Evolutionary conservation across 2,888 invertebrate genomes (phyloP), one percentile per base, ranked within the genome.

Genomic region (Amblyjoppa fuscipennis): DNA sequence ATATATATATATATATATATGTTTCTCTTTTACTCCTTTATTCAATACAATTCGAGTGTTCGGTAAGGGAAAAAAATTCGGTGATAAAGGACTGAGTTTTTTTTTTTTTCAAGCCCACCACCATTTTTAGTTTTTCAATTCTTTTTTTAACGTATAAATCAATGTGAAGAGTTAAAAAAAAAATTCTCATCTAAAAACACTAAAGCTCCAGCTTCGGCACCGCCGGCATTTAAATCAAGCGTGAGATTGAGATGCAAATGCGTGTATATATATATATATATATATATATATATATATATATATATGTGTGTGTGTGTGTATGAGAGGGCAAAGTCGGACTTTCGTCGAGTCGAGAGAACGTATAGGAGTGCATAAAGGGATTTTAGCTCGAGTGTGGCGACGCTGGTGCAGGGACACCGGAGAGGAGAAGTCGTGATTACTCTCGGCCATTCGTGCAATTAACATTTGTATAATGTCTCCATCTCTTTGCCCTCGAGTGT

Each of bases 401-500:
- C 34, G 76, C 16, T 59, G 56, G 56, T 68, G 71, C 53, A 68
- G 79, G 28, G 34, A 4, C 61, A 74, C 7, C 31, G 82, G 79
- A 71, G 88, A 84, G 86, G 77, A 81, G 76, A 79, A 73, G 83
- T 81, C 80, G 89, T 90, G 92, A 91, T 92, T 91, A 90, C 90
- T 89, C 90, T 87, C 80, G 85, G 92, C 90, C 90, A 92, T 92
- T 91, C 90, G 90, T 89, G 90, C 92, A 92, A 91, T 92, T 92
- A 93, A 92, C 91, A 91, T 92, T 92, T 91, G 85, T 85, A 90
- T 90, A 92, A 93, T 91, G 93, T 93, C 92, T 93, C 90, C 91
- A 92, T 93, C 89, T 88, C 89, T 88, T 88, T 83, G 78, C 78
- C 51, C 66, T 49, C 41, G 34, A 31, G 66, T 70, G 66, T 38